A percentile compares a stretch with the other conserved stretches of the same genome.
Conservation (phyloP, 2,113 vertebrate species). For the Panthera leo region DNA sequence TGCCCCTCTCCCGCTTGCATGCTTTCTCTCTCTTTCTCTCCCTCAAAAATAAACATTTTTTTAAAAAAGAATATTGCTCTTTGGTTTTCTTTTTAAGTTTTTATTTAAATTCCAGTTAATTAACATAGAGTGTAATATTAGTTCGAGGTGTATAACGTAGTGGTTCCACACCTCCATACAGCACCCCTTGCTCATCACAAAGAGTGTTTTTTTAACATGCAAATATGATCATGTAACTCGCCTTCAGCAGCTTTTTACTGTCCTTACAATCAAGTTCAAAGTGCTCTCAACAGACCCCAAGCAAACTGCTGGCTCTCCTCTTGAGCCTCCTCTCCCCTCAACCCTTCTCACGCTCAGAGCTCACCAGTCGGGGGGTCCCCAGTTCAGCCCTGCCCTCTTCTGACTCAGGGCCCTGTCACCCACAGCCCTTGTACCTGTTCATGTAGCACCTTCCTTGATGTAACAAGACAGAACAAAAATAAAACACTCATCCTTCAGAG, state of each 20-base stretch:
- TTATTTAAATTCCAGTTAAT: neutral
- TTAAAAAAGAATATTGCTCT: neutral
- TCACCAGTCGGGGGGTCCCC: neutral
- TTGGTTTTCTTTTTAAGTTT: neutral
- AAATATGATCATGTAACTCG: neutral
- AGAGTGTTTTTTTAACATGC: neutral
- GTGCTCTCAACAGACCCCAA: neutral
- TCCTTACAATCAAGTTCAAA: neutral
- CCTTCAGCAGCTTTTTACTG: neutral
- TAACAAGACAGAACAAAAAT: neutral
- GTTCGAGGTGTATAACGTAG: neutral
- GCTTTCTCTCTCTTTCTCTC: too few species aligned
- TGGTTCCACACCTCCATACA: neutral
- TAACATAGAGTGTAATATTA: neutral
- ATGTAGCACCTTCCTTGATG: neutral
- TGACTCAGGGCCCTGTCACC: neutral
- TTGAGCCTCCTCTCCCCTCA: too few species aligned
- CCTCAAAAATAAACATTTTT: too few species aligned
- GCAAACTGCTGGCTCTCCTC: neutral
- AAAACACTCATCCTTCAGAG: neutral
- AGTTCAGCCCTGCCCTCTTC: neutral
- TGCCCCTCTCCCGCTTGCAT: too few species aligned
- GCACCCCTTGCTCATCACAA: neutral
- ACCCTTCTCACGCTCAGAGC: neutral
- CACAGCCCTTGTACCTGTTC: neutral